phyloP scores from a whole-genome alignment of 2,888 invertebrate genomes.

The Carpatolechia fugitivella region DNA sequence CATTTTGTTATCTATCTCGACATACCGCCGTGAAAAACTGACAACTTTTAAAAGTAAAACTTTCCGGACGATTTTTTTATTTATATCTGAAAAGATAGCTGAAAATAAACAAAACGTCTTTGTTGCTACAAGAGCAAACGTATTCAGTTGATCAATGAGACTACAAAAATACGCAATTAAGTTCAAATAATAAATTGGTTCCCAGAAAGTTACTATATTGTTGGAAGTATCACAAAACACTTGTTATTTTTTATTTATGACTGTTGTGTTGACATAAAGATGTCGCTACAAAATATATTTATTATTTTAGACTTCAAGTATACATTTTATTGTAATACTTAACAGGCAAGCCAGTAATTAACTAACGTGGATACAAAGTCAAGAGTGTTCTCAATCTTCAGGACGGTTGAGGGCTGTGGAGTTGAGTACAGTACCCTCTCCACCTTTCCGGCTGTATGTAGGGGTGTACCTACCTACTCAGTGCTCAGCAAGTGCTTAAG shows the following conservation, averaged over 20 bases:
- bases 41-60: not conserved
- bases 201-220: too few relatives aligned
- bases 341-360: slow-evolving; percentile 9
- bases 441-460: slow-evolving; percentile 31
- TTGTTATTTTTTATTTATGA: too few relatives aligned
- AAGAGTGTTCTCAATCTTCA: slow-evolving; percentile 2
- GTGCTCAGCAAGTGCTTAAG: slow-evolving; percentile 47
- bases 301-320: too few relatives aligned
- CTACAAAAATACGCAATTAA: too few relatives aligned
- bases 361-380: slow-evolving; percentile 4
- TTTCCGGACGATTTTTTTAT: not conserved
- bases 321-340: not conserved
- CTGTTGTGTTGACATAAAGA: too few relatives aligned
- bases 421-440: not conserved
- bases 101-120: too few relatives aligned
- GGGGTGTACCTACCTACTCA: slow-evolving; percentile 19
- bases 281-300: too few relatives aligned
- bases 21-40: slow-evolving; percentile 12
- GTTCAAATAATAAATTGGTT: too few relatives aligned
- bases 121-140: too few relatives aligned
- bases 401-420: slow-evolving; percentile 5
- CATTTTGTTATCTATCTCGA: slow-evolving; percentile 16
- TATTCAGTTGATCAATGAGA: too few relatives aligned
- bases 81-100: not conserved
- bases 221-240: too few relatives aligned